Evolutionary conservation across 2,888 invertebrate genomes (phyloP).

Genomic region (Lasioglossum villosulum): DNA sequence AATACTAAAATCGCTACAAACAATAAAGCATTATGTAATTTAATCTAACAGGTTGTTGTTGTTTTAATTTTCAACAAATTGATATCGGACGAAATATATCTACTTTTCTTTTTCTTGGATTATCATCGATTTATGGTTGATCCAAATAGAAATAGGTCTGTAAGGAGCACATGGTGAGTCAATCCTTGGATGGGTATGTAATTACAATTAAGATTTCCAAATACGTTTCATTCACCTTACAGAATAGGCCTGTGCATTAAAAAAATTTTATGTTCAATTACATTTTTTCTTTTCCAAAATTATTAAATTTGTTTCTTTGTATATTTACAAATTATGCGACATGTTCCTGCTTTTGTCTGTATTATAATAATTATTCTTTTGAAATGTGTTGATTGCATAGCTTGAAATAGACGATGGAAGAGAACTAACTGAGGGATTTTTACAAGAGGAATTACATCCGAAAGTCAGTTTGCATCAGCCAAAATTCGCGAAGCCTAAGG

Average conservation of each 20-base stretch:
- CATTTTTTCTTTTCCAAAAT: background rate
- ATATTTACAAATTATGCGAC: background rate
- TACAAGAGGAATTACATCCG: slow-evolving; percentile 97
- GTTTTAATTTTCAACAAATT: slow-evolving; percentile 57
- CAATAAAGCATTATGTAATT: slow-evolving; percentile 79
- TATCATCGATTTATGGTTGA: slow-evolving; percentile 25
- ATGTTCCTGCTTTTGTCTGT: slow-evolving; percentile 17
- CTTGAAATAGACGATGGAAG: slow-evolving; percentile 95
- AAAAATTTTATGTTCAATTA: background rate
- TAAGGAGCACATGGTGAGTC: slow-evolving; percentile 55
- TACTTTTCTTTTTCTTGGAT: background rate
- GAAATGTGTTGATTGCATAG: slow-evolving; percentile 85
- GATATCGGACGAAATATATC: slow-evolving; percentile 7
- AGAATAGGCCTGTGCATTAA: slow-evolving; percentile 80
- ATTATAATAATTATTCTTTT: slow-evolving; percentile 59
- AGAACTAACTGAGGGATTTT: slow-evolving; percentile 95
- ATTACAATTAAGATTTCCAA: slow-evolving; percentile 67
- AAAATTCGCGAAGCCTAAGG: slow-evolving; percentile 98
- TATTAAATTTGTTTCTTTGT: background rate
- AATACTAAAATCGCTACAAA: slow-evolving; percentile 77
- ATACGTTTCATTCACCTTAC: slow-evolving; percentile 72
- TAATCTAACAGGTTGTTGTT: slow-evolving; percentile 69
- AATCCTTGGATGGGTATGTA: slow-evolving; percentile 77
- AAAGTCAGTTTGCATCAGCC: slow-evolving; percentile 94
- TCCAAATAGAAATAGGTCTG: slow-evolving; percentile 41